These are phyloP conservation scores for Notocelia uddmanniana DNA, from an alignment of 2,888 invertebrate species.

Conservation along the genomic window DNA sequence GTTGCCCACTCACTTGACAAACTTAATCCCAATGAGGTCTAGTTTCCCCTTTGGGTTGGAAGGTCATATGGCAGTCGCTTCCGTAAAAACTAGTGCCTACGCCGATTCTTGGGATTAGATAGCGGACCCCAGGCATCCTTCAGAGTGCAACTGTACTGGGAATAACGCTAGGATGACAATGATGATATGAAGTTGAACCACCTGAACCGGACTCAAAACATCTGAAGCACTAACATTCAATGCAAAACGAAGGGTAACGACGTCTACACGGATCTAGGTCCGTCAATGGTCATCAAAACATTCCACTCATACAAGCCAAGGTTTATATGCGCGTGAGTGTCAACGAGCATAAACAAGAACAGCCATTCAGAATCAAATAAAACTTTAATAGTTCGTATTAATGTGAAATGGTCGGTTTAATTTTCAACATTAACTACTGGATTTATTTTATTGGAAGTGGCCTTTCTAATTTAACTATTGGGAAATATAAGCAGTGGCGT, in stretches of 20 bases:
- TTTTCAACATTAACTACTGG: constrained; percentile 20
- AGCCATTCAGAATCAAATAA: constrained; percentile 36
- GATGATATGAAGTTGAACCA: too few relatives aligned
- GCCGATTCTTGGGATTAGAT: too few relatives aligned
- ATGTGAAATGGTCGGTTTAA: constrained; percentile 24
- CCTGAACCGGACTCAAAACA: background rate
- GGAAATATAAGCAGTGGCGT: background rate
- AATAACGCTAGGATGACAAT: too few relatives aligned
- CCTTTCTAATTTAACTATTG: constrained; percentile 16
- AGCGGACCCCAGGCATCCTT: too few relatives aligned
- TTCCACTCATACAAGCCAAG: constrained; percentile 24
- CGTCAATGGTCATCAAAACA: constrained; percentile 26
- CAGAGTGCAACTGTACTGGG: too few relatives aligned
- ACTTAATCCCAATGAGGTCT: too few relatives aligned
- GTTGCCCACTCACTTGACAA: too few relatives aligned
- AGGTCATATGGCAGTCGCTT: too few relatives aligned
- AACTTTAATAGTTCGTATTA: constrained; percentile 30
- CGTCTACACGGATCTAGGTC: constrained; percentile 31
- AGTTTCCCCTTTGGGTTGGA: too few relatives aligned
- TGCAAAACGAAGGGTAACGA: constrained; percentile 12
- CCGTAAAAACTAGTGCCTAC: too few relatives aligned
- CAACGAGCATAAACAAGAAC: constrained; percentile 5
- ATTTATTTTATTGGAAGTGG: constrained; percentile 21
- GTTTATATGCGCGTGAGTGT: constrained; percentile 23
- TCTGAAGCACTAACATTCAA: background rate